Percentiles rank a stretch among this genome's conserved stretches.
Evolutionary conservation across 1,140 invertebrate genomes (phyloP).

Genomic region (Maconellicoccus hirsutus): DNA sequence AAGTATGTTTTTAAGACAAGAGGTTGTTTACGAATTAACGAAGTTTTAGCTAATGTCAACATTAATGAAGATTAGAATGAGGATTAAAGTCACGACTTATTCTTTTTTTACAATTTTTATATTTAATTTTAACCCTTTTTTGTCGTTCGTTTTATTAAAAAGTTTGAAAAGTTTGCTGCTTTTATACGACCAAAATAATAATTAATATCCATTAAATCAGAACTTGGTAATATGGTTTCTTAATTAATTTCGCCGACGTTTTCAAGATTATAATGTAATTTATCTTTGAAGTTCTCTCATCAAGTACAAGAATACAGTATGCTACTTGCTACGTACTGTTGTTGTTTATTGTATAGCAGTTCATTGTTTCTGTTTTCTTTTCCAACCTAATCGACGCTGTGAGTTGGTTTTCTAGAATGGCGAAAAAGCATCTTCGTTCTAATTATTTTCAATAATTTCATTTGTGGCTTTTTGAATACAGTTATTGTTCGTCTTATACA

Average conservation of each 20-base stretch:
- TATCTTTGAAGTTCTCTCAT: constrained; percentile 18
- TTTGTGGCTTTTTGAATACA: too few species aligned
- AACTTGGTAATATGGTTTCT: constrained; percentile 21
- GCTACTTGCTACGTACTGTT: neutral
- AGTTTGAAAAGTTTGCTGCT: constrained; percentile 12
- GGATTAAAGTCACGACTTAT: constrained; percentile 14
- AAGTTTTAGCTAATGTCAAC: constrained; percentile 18
- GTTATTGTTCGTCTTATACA: too few species aligned
- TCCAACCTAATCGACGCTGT: neutral
- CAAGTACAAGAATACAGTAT: constrained; percentile 3
- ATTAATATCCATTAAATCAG: constrained; percentile 22
- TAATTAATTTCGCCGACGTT: constrained; percentile 20
- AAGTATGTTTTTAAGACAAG: neutral
- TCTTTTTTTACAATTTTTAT: constrained; percentile 15
- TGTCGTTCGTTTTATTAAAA: constrained; percentile 6
- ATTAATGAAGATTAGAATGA: constrained; percentile 20
- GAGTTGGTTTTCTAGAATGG: too few species aligned
- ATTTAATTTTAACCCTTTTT: constrained; percentile 23
- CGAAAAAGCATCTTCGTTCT: too few species aligned
- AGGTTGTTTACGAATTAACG: constrained; percentile 13
- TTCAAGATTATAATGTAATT: constrained; percentile 20
- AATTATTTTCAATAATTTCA: too few species aligned
- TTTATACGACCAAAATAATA: constrained; percentile 18
- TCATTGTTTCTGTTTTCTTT: constrained; percentile 14
- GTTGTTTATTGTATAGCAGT: constrained; percentile 2